Base-by-base conservation (phyloP, 2,797 vertebrate species). In the Vultur gryphus region DNA sequence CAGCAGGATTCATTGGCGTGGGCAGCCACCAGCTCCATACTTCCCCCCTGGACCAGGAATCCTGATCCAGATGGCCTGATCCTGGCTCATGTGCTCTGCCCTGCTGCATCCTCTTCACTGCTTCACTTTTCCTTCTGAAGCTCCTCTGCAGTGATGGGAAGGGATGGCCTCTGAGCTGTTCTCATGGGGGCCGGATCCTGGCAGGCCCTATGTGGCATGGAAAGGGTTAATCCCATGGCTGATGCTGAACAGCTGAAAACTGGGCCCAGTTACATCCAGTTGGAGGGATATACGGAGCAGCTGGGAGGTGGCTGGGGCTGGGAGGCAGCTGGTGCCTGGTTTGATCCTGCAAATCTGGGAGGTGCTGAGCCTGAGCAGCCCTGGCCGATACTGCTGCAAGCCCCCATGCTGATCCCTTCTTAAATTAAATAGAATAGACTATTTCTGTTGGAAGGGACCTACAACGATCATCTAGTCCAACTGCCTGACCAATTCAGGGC, bases 291-390 rank as follows among this genome's bases (percentile, higher is more conserved):
- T 39, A 37, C 41, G 51, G 77, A 94, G 84, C 95, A 96, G 95
- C 93, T 95, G 95, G 85, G 69, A 83, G 48, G 19, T 31, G 76
- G 77, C 35, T 94, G 55, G 64, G 67, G 62, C 11, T 91, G 78
- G 79, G 73, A 90, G 70, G 89, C 95, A 96, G 95, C 95, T 94
- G 95, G 58, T 92, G 92, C 31, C 48, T 87, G 93, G 70, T 81
- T 84, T 89, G 88, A 94, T 90, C 71, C 91, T 80, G 61, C 18
- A 89, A 62, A 92, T 78, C 57, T 66, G 80, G 31, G 72, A 77
- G 88, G 90, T 95, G 84, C 79, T 90, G 93, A 90, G 91, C 87
- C 48, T 43, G 81, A 92, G 93, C 82, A 84, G 90, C 82, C 39
- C 46, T 61, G 71, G 64, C 55, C 0, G 7, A 20, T 37, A 64